A percentile compares a stretch with the other conserved stretches of the same genome.
Conservation (phyloP, 2,888 invertebrate genomes). For the Cheilosia pagana region DNA sequence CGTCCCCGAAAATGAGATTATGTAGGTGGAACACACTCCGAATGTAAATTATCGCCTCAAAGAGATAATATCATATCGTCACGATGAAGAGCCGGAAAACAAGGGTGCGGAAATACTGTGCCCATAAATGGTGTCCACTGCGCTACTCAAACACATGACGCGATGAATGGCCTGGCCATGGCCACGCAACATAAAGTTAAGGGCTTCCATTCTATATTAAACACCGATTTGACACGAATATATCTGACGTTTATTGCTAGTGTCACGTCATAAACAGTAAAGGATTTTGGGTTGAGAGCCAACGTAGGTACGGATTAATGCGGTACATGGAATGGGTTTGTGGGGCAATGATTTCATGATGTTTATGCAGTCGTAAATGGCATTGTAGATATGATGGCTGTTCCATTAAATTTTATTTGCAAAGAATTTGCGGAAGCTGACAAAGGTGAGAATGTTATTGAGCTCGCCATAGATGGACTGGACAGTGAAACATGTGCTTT, state of each 20-base stretch:
- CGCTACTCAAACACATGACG: background rate
- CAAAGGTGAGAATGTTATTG: constrained; percentile 19
- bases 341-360: background rate
- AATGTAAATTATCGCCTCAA: constrained; percentile 27
- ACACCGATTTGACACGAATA: constrained; percentile 46
- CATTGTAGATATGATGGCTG: background rate
- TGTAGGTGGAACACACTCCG: constrained; percentile 15
- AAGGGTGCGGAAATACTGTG: background rate
- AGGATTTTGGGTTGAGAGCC: background rate
- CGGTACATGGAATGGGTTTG: background rate
- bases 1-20: constrained; percentile 5
- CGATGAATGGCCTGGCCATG: constrained; percentile 29
- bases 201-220: constrained; percentile 16
- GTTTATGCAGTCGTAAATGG: constrained; percentile 7
- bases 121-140: constrained; percentile 15
- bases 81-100: background rate
- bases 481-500: too few species aligned
- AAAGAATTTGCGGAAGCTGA: constrained; percentile 10
- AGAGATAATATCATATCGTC: constrained; percentile 19
- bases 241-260: constrained; percentile 55
- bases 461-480: background rate
- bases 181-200: constrained; percentile 8
- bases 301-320: too few species aligned
- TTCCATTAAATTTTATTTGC: constrained; percentile 38
- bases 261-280: constrained; percentile 47